Evolutionary conservation across 2,888 invertebrate species (phyloP).

Genomic region (Baccha elongata): DNA sequence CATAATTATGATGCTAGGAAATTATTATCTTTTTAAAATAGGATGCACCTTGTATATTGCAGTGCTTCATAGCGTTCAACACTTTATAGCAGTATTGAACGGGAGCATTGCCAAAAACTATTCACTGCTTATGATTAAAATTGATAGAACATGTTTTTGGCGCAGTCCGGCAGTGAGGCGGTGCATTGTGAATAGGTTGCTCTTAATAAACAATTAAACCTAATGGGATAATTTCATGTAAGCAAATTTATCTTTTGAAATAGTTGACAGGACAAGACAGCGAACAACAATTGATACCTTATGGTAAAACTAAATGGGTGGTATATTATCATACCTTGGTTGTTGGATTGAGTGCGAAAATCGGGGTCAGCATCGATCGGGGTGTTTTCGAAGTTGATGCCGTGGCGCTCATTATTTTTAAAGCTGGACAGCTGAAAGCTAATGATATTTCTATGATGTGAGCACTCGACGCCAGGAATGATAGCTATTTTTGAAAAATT

Average conservation of each 20-base stretch:
- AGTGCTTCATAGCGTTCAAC: too few species aligned
- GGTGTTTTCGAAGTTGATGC: background rate
- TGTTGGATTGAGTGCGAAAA: conserved; percentile 33
- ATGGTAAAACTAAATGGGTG: background rate
- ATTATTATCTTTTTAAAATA: conserved; percentile 11
- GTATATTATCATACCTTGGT: background rate
- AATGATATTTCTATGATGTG: conserved; percentile 41
- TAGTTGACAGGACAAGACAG: conserved; percentile 64
- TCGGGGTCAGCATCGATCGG: conserved; percentile 62
- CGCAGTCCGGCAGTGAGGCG: conserved; percentile 7
- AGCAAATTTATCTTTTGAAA: conserved; percentile 54
- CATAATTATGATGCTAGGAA: conserved; percentile 43
- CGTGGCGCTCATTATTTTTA: conserved; percentile 30
- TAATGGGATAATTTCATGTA: conserved; percentile 68
- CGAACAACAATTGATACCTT: conserved; percentile 69
- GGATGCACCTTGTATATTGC: conserved; percentile 5
- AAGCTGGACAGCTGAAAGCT: conserved; percentile 65
- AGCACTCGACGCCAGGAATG: conserved; percentile 18
- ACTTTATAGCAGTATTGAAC: background rate
- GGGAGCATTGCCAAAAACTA: conserved; percentile 66
- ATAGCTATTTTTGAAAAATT: conserved; percentile 31
- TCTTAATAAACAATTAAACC: conserved; percentile 71
- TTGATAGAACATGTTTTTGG: conserved; percentile 44
- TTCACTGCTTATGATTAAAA: conserved; percentile 28
- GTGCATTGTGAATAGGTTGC: conserved; percentile 34